Percentiles rank a stretch among this genome's conserved stretches.
Evolutionary conservation across 2,797 vertebrate species (phyloP).

Genomic region (Echeneis naucrates): DNA sequence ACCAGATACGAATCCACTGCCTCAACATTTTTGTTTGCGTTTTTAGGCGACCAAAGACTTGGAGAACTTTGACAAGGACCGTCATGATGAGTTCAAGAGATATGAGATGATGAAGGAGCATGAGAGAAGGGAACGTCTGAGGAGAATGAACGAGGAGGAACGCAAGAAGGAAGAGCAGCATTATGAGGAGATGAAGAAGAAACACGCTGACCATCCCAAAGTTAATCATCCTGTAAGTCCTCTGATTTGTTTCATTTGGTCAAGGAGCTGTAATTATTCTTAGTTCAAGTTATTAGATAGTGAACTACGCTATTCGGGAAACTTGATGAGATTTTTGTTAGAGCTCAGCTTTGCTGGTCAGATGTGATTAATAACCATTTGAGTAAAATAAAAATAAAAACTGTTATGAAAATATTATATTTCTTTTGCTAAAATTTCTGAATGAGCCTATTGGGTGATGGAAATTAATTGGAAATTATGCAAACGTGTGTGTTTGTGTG

Average conservation of each 20-base stretch:
- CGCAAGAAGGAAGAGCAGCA: slow-evolving; percentile 89
- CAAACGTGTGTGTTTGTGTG: slow-evolving; percentile 3
- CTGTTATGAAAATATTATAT: background rate
- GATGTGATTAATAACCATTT: background rate
- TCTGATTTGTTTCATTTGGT: background rate
- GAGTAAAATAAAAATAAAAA: background rate
- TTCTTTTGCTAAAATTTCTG: background rate
- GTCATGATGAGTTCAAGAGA: slow-evolving; percentile 93
- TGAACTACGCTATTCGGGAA: background rate
- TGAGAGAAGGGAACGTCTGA: slow-evolving; percentile 90
- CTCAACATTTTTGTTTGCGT: background rate
- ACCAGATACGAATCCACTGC: background rate
- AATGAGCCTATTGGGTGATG: background rate
- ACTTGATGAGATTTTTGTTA: background rate
- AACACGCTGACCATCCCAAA: slow-evolving; percentile 92
- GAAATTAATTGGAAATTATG: background rate
- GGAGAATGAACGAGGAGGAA: slow-evolving; percentile 88
- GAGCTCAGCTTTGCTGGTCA: background rate
- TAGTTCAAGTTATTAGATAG: background rate
- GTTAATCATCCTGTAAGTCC: slow-evolving; percentile 93
- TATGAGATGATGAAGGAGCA: slow-evolving; percentile 97
- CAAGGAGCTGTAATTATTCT: background rate
- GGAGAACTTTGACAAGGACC: slow-evolving; percentile 91
- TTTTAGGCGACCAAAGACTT: slow-evolving; percentile 90
- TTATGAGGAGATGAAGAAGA: slow-evolving; percentile 92